Percentiles rank a stretch among this genome's conserved stretches.
phyloP scores from a whole-genome alignment of 2,113 vertebrate species.

The Agapornis roseicollis region DNA sequence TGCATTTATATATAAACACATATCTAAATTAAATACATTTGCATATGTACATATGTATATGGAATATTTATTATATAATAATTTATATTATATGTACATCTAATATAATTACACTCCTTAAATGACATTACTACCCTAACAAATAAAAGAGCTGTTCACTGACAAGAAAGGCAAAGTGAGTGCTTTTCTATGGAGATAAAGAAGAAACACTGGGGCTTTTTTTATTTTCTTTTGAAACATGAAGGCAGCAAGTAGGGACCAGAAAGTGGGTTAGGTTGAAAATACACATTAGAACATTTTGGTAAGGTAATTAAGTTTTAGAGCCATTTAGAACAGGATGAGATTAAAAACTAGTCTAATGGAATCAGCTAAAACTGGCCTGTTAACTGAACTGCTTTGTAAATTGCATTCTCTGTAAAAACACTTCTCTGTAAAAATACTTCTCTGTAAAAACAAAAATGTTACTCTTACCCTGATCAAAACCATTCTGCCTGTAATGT shows the following conservation, averaged over 20 bases:
- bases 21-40: too few species aligned
- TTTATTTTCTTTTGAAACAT: not conserved
- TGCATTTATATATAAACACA: too few species aligned
- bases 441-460: not conserved
- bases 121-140: not conserved
- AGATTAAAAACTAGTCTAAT: not conserved
- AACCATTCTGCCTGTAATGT: constrained; percentile 85
- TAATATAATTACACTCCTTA: not conserved
- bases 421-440: not conserved
- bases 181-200: not conserved
- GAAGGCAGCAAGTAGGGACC: not conserved
- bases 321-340: not conserved
- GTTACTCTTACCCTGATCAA: constrained; percentile 85
- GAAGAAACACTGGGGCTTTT: not conserved
- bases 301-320: not conserved
- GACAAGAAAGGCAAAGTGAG: not conserved
- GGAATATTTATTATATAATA: too few species aligned
- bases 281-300: not conserved
- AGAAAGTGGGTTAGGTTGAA: not conserved
- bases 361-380: not conserved
- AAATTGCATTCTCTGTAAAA: not conserved
- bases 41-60: too few species aligned
- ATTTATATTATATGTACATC: too few species aligned
- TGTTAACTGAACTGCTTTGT: not conserved
- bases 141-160: not conserved